phyloP scores from a whole-genome alignment of 2,888 invertebrate genomes.

The Amorpha juglandis region DNA sequence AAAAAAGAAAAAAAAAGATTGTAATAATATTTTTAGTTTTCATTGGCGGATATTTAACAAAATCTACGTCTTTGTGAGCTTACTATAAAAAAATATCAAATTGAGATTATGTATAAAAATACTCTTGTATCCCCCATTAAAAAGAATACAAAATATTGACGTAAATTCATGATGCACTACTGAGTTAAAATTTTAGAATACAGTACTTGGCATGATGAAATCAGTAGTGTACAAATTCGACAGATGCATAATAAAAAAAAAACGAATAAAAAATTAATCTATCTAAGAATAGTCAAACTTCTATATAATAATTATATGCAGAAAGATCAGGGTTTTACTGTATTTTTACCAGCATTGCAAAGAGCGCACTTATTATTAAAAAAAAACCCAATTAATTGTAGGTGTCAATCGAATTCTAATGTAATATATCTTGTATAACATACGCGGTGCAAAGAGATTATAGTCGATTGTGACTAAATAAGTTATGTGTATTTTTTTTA shows the following conservation, averaged over 20 bases:
- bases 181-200: background rate
- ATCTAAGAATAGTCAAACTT: background rate
- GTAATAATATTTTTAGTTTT: constrained; percentile 4
- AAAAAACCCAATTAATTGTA: too few species aligned
- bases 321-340: background rate
- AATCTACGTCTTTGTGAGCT: too few species aligned
- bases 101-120: too few species aligned
- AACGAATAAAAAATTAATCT: background rate
- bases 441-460: background rate
- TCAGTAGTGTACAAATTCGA: background rate
- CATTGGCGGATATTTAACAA: background rate
- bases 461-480: background rate
- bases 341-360: background rate
- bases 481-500: background rate
- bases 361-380: background rate
- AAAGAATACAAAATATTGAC: too few species aligned
- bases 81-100: too few species aligned
- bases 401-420: too few species aligned
- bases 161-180: background rate
- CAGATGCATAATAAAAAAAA: background rate
- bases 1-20: constrained; percentile 13
- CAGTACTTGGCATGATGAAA: background rate
- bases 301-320: background rate
- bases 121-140: background rate
- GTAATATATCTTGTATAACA: too few species aligned